Evolutionary conservation across 2,113 vertebrate species (phyloP).

Genomic region (Microcebus ravelobensis): DNA sequence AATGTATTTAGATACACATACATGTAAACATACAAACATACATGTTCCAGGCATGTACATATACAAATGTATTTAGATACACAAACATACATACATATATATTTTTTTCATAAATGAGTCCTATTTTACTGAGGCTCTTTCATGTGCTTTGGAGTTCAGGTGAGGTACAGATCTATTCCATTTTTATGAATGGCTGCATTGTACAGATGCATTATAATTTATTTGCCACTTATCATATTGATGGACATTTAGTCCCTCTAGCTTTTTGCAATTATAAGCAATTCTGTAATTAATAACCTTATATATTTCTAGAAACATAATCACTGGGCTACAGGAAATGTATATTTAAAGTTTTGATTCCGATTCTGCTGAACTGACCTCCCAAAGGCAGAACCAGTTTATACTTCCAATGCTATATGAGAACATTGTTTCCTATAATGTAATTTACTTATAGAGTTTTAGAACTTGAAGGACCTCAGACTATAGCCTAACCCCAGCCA

Average conservation of each 20-base stretch:
- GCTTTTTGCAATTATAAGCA: conserved; percentile 7
- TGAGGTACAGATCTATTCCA: neutral
- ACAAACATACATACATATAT: neutral
- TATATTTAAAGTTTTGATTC: conserved; percentile 19
- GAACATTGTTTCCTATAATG: neutral
- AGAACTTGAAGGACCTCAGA: neutral
- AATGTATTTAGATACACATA: neutral
- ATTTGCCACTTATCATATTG: neutral
- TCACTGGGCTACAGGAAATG: neutral
- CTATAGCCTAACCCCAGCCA: neutral
- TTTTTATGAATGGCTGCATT: neutral
- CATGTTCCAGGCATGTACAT: neutral
- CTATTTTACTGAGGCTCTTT: neutral
- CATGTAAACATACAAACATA: too few species aligned
- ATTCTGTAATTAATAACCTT: conserved; percentile 10
- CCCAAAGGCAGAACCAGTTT: conserved; percentile 2
- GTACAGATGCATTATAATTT: neutral
- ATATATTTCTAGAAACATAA: conserved; percentile 17
- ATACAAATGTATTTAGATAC: neutral
- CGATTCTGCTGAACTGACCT: neutral
- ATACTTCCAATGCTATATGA: neutral
- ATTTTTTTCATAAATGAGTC: neutral
- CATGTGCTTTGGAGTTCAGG: neutral
- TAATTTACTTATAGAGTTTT: neutral
- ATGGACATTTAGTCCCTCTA: neutral